phyloP scores from a whole-genome alignment of 2,797 vertebrate genomes.

The Adelosebastes latens region DNA sequence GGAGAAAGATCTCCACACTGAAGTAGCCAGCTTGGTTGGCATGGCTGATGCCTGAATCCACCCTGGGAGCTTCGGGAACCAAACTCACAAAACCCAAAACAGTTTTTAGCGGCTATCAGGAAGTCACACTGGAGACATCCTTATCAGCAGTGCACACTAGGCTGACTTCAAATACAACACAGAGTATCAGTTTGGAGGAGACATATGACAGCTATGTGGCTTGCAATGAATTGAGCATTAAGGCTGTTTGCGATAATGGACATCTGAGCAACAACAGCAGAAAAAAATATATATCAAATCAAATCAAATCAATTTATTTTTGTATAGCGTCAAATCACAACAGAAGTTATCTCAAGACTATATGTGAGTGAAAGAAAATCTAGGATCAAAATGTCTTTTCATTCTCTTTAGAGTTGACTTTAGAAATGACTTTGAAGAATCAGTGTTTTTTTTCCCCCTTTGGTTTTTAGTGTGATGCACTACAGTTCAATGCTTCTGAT shows the following conservation, averaged over 20 bases:
- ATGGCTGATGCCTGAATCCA: conserved; percentile 27
- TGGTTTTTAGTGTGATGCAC: conserved; percentile 44
- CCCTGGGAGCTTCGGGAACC: conserved; percentile 22
- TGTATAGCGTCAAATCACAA: too few relatives aligned
- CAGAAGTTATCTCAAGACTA: too few relatives aligned
- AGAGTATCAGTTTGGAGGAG: conserved; percentile 62
- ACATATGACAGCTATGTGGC: conserved; percentile 57
- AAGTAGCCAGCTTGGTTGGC: not conserved
- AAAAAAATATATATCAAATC: conserved; percentile 24
- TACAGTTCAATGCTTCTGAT: conserved; percentile 53
- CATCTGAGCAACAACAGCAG: conserved; percentile 49
- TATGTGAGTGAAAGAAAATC: conserved; percentile 17
- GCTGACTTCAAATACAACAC: conserved; percentile 60
- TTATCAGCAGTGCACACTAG: conserved; percentile 70
- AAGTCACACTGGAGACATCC: conserved; percentile 55
- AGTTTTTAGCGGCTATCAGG: conserved; percentile 53
- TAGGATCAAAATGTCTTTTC: conserved; percentile 52
- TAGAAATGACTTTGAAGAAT: conserved; percentile 48
- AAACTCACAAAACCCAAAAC: conserved; percentile 51
- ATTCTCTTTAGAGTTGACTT: conserved; percentile 43
- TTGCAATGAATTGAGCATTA: conserved; percentile 53
- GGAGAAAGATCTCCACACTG: conserved; percentile 1
- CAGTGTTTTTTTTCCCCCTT: conserved; percentile 11
- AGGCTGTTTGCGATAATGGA: conserved; percentile 59
- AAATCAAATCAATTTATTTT: too few relatives aligned